Evolutionary conservation across 2,888 invertebrate genomes (phyloP), one percentile per base, ranked within the genome.

Genomic region (Netelia melanura): DNA sequence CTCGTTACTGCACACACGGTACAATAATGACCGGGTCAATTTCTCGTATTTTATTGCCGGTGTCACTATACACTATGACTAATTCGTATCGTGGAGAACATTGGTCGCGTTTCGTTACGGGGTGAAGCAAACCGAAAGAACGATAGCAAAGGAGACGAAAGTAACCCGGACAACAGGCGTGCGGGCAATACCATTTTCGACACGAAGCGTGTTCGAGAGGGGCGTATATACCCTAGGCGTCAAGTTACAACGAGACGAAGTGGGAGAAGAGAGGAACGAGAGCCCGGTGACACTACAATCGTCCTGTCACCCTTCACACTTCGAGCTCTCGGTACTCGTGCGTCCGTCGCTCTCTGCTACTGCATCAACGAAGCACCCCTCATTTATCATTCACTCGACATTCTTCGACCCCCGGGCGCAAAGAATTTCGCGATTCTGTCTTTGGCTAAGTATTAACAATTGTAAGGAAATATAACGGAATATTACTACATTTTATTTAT

Each of bases 221-320:
- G 92, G 93, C 92, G 92, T 91, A 90, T 88, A 89, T 87, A 87
- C 87, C 89, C 89, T 72, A 88, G 87, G 90, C 92, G 91, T 93
- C 91, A 91, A 89, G 91, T 92, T 93, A 91, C 92, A 91, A 65
- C 78, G 77, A 30, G 30, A 74, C 30, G 30, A 48, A 25, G 64
- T 30, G 21, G 56, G 44, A 70, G 58, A 76, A 8, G 76, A 74
- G 72, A 77, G 79, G 58, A 71, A 85, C 76, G 78, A 70, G 78
- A 77, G 58, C 43, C 89, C 88, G 88, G 89, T 90, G 91, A 90
- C 90, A 90, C 88, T 90, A 90, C 88, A 91, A 90, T 92, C 90
- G 90, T 90, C 89, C 89, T 88, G 89, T 87, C 89, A 91, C 90
- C 91, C 89, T 89, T 88, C 87, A 54, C 52, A 70, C 61, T 80